A percentile compares a stretch with the other conserved stretches of the same genome.
phyloP scores from a whole-genome alignment of 2,888 invertebrate genomes.

The Lottia gigantea region DNA sequence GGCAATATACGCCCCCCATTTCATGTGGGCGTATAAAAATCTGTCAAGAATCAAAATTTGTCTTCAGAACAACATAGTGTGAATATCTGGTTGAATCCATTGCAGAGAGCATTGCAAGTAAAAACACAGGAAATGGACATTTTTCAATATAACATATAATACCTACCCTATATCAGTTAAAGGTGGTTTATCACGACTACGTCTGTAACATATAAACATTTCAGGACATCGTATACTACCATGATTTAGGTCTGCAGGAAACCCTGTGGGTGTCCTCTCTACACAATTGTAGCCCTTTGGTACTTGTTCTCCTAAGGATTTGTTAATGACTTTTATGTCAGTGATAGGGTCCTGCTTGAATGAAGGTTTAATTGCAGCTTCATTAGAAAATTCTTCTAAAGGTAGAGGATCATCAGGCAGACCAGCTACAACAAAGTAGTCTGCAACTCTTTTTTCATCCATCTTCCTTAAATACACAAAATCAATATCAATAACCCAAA shows the following conservation, averaged over 20 bases:
- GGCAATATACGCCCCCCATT: too few relatives aligned
- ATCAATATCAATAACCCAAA: too few relatives aligned
- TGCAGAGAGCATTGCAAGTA: too few relatives aligned
- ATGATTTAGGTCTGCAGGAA: conserved; percentile 95
- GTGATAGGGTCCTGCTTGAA: conserved; percentile 86
- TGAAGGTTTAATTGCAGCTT: conserved; percentile 80
- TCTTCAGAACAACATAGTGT: too few relatives aligned
- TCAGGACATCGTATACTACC: conserved; percentile 93
- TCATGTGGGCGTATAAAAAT: too few relatives aligned
- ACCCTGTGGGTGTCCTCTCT: conserved; percentile 72
- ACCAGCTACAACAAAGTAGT: conserved; percentile 98
- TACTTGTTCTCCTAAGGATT: conserved; percentile 82
- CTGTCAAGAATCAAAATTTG: too few relatives aligned
- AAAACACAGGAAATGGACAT: too few relatives aligned
- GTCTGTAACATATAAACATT: conserved; percentile 89
- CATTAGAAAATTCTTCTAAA: conserved; percentile 82
- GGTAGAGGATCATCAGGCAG: conserved; percentile 82
- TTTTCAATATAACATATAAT: neutral
- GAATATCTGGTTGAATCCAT: too few relatives aligned
- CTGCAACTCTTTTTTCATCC: conserved; percentile 78
- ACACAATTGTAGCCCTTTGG: conserved; percentile 61
- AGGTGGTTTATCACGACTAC: conserved; percentile 95
- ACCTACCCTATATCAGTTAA: conserved; percentile 93
- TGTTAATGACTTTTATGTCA: conserved; percentile 92
- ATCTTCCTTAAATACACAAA: conserved; percentile 34